Percentiles rank a stretch among this genome's conserved stretches.
phyloP scores from a whole-genome alignment of 2,888 invertebrate species.

The Pinctada fucata region DNA sequence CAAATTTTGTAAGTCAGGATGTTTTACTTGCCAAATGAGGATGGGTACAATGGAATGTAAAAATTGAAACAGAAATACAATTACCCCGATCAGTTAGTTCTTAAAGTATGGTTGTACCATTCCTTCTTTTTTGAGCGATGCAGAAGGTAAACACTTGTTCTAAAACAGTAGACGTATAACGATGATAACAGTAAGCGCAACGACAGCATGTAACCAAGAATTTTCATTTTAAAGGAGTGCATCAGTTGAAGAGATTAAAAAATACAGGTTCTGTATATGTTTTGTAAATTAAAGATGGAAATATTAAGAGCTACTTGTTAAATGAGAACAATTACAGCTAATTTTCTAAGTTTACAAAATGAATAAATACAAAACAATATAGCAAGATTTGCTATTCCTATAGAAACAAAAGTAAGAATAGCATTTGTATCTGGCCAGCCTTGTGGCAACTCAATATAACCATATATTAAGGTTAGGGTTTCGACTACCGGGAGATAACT shows the following conservation, averaged over 20 bases:
- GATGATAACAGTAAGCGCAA: not conserved
- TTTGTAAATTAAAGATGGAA: conserved; percentile 21
- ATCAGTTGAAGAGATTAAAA: not conserved
- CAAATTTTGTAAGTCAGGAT: not conserved
- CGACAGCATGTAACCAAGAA: conserved; percentile 24
- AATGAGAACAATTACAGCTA: conserved; percentile 11
- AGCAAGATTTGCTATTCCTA: conserved; percentile 9
- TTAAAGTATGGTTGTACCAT: conserved; percentile 10
- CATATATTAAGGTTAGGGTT: conserved; percentile 11
- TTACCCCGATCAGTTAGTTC: conserved; percentile 22
- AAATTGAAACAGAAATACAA: conserved; percentile 22
- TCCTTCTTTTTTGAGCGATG: not conserved
- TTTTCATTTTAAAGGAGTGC: conserved; percentile 1
- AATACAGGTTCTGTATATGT: not conserved
- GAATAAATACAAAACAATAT: conserved; percentile 2
- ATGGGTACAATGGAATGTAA: conserved; percentile 9
- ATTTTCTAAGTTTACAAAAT: conserved; percentile 21
- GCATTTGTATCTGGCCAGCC: conserved; percentile 14
- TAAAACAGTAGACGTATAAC: not conserved
- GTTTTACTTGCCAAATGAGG: not conserved
- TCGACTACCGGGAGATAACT: no score
- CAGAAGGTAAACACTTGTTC: not conserved
- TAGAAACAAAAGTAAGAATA: conserved; percentile 11
- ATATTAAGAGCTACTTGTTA: conserved; percentile 3
- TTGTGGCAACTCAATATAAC: conserved; percentile 9